Evolutionary conservation across 92 coral and sea anemone species (phyloP), one percentile per base, ranked within the genome.

Genomic region (Porites divaricata): DNA sequence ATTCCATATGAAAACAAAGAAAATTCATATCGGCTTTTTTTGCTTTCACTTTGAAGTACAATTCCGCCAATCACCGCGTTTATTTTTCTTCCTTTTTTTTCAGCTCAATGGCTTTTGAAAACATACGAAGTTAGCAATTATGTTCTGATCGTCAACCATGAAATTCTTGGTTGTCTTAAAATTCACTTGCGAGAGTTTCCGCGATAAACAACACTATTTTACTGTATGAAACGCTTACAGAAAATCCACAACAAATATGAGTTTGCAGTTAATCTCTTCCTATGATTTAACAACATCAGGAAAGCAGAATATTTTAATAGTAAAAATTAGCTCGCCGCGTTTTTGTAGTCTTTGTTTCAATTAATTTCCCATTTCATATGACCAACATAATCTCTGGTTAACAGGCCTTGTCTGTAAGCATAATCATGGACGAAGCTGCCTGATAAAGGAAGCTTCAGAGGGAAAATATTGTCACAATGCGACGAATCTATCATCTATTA

Each of bases 11-110:
- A 53, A 12, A 67, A 68, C 63, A 25, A 80, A 68, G 56, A 72
- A 52, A 15, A 25, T 79, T 66, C 67, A 51, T 11, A 64, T 76
- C 85, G 85, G 85, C 85, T 56, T 35, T 35, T 35, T 35, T 35
- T 35, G 45, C 45, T 35, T 69, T 49, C 25, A 53, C 56, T 80
- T 28, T 21, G 57, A 80, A 57, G 63, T 54, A 20, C 20, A n/a
- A 69, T 52, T 72, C 67, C 20, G 85, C 41, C 85, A 68, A 80
- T 80, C 75, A 25, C 54, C 52, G 12, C 8, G 51, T 20, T 16
- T n/a, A 19, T 54, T 48, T 4, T 51, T 69, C 9, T 17, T 63
- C 6, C 20, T 54, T 48, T 4, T 49, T 69, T 17, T 17, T 63
- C 6, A 19, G n/a, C 65, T 66, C 70, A 14, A 26, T 66, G 41